Conservation (phyloP, 1,140 invertebrate genomes). For the Cardiocondyla obscurior region DNA sequence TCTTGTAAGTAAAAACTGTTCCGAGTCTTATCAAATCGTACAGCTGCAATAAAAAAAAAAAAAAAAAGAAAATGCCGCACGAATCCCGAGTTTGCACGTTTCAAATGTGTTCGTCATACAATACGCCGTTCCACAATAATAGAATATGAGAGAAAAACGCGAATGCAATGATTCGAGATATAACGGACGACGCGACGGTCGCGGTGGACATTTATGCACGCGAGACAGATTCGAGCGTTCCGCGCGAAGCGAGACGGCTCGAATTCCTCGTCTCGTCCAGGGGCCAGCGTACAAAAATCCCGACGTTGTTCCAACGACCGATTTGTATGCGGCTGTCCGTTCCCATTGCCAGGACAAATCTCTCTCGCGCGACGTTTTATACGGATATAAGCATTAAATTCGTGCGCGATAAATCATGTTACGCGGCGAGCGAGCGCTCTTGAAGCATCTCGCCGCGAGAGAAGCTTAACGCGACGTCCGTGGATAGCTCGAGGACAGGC, state of each 20-base stretch:
- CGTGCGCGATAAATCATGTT: constrained; percentile 51
- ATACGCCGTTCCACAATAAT: constrained; percentile 7
- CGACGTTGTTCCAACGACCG: constrained; percentile 1
- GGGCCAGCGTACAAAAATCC: constrained; percentile 34
- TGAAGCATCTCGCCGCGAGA: neutral
- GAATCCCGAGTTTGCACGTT: neutral
- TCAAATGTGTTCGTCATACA: neutral
- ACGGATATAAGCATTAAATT: constrained; percentile 57
- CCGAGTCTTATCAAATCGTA: neutral
- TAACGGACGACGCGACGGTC: constrained; percentile 1
- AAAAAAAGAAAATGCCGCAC: neutral
- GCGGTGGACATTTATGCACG: constrained; percentile 10
- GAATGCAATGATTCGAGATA: constrained; percentile 19
- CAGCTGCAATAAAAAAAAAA: neutral
- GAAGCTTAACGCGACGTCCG: neutral
- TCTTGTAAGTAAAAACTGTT: neutral
- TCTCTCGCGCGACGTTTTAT: constrained; percentile 29
- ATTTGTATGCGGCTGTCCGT: constrained; percentile 46
- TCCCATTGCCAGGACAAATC: constrained; percentile 29
- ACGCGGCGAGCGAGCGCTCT: neutral
- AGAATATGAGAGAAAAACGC: neutral
- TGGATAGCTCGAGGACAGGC: constrained; percentile 5
- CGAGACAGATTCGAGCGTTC: constrained; percentile 7
- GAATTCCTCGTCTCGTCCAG: constrained; percentile 41
- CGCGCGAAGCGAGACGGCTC: neutral